These are phyloP conservation scores for Crax fasciolata DNA, from an alignment of 2,797 vertebrate genomes.

Conservation along the genomic window DNA sequence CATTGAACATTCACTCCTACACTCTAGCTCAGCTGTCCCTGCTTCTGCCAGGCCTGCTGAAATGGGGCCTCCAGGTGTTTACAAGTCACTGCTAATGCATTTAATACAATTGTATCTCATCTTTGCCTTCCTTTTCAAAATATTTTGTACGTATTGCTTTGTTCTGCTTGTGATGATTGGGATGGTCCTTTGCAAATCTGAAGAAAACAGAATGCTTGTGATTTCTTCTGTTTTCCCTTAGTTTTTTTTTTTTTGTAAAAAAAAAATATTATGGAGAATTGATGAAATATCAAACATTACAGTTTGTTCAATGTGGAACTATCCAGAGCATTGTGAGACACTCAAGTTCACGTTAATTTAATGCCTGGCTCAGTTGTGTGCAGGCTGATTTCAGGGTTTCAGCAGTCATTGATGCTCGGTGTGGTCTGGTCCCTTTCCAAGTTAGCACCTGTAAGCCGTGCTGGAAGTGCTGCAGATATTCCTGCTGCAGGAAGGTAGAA, in stretches of 20 bases:
- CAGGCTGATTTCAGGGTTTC: not conserved
- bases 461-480: not conserved
- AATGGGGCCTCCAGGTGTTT: not conserved
- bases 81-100: not conserved
- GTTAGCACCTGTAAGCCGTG: accelerated
- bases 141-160: not conserved
- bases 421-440: accelerated
- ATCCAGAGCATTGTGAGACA: not conserved
- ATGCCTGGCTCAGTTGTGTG: not conserved
- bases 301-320: not conserved
- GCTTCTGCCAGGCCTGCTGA: not conserved
- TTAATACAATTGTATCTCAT: not conserved
- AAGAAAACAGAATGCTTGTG: not conserved
- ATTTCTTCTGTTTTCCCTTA: not conserved
- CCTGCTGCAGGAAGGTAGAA: not conserved
- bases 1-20: not conserved
- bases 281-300: not conserved
- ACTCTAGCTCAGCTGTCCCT: not conserved
- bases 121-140: not conserved
- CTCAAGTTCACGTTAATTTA: accelerated
- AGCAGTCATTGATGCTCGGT: accelerated
- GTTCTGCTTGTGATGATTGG: not conserved
- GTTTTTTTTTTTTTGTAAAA: no score
- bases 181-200: not conserved
- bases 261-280: not conserved